Evolutionary conservation across 1,140 invertebrate species (phyloP).

Genomic region (Frieseomelitta varia): DNA sequence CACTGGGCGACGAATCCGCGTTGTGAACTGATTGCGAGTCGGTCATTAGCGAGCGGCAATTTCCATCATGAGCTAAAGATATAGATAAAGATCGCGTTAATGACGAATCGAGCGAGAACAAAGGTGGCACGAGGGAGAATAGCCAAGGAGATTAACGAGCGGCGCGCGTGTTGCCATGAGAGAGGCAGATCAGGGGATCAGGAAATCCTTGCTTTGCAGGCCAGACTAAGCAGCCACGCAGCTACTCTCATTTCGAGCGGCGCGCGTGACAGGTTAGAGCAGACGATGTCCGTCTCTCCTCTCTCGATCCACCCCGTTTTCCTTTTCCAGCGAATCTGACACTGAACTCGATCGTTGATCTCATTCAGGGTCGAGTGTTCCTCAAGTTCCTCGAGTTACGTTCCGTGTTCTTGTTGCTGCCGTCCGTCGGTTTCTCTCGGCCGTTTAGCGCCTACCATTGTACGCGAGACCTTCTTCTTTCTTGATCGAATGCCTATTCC

Average conservation of each 20-base stretch:
- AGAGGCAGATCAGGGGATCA: neutral
- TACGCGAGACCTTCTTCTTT: neutral
- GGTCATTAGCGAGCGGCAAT: too few relatives aligned
- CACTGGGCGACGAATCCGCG: too few relatives aligned
- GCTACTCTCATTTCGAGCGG: constrained; percentile 41
- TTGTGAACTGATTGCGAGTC: too few relatives aligned
- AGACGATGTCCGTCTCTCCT: constrained; percentile 43
- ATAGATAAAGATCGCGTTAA: too few relatives aligned
- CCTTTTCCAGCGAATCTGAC: constrained; percentile 53
- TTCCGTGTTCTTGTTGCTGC: constrained; percentile 5
- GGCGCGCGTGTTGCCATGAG: neutral
- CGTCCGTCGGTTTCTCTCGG: neutral
- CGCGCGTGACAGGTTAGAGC: constrained; percentile 47
- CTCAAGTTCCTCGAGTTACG: constrained; percentile 41
- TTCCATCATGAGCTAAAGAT: too few relatives aligned
- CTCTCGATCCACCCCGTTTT: constrained; percentile 37
- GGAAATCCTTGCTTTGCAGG: constrained; percentile 32
- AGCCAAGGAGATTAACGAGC: neutral
- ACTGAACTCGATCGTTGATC: constrained; percentile 56
- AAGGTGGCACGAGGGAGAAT: neutral
- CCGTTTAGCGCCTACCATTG: neutral
- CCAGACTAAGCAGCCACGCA: neutral
- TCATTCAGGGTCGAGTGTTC: constrained; percentile 55
- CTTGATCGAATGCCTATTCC: neutral
- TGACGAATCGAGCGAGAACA: too few relatives aligned